Base-by-base conservation (phyloP, 2,113 vertebrate genomes). In the Engystomops pustulosus region DNA sequence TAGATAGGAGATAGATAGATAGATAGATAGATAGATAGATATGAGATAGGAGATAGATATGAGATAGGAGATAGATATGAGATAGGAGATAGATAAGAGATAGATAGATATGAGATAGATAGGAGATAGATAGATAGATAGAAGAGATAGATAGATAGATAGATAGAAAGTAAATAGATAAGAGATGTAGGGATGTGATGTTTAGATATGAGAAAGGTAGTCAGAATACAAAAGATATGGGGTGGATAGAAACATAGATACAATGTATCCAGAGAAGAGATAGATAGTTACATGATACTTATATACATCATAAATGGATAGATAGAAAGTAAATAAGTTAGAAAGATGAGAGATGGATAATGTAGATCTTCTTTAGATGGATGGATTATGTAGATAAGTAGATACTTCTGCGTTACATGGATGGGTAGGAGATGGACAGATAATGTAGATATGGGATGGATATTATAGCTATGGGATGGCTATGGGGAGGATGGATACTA, bases 401-500 rank as follows among this genome's bases (percentile, higher is more conserved):
- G 58, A 60, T 27, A 41, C n/a, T n/a, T n/a, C n/a, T n/a, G n/a
- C n/a, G n/a, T n/a, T n/a, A n/a, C n/a, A n/a, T n/a, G n/a, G 34
- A 51, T 41, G 30, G 53, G 20, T 10, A 32, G 60, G 25, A 12
- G 20, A 10, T 25, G 38, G 49, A 23, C 6, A 55, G 51, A 55
- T 55, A n/a, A n/a, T n/a, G n/a, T n/a, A 55, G 51, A 55, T 55
- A 55, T 3, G 47, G 18, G 47, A 55, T 55, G 23, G 51, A 44
- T 44, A 18, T 20, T n/a, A 60, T 60, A 78, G 20, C 41, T 60
- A 65, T n/a, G n/a, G n/a, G n/a, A 62, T 38, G 45, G 44, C 44
- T 38, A 62, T 32, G 65, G 17, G 25, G 36, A 36, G 34, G 47
- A 51, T 74, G 51, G 44, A 76, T 36, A 75, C 23, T n/a, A 75